These are phyloP conservation scores for Ormia ochracea DNA, from an alignment of 2,888 invertebrate species.

Conservation along the genomic window DNA sequence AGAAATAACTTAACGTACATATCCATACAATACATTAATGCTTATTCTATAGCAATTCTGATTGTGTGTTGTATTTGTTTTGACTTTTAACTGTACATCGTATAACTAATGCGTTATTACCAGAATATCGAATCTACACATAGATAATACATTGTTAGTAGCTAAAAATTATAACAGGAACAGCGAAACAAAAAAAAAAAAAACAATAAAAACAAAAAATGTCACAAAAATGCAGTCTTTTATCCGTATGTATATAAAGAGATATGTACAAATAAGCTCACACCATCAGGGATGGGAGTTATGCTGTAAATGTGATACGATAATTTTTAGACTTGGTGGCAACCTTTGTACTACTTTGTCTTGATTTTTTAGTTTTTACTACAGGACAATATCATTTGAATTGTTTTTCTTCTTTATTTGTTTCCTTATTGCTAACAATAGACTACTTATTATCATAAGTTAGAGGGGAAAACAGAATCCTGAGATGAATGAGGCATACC, in stretches of 20 bases:
- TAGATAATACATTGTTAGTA: slow-evolving; percentile 35
- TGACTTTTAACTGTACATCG: slow-evolving; percentile 32
- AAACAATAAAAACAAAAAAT: slow-evolving; percentile 17
- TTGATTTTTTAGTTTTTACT: no score
- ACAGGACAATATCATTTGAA: no score
- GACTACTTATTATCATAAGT: no score
- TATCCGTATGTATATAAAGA: slow-evolving; percentile 12
- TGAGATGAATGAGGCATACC: no score
- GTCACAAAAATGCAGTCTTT: slow-evolving; percentile 31
- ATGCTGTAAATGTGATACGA: no score
- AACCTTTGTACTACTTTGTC: no score
- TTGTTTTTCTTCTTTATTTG: no score
- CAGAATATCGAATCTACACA: slow-evolving; percentile 15
- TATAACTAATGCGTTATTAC: slow-evolving; percentile 53
- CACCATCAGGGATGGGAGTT: no score
- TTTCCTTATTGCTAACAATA: no score
- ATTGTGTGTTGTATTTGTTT: not conserved
- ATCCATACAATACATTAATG: slow-evolving; percentile 36
- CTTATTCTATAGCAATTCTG: slow-evolving; percentile 23
- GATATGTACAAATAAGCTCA: not conserved
- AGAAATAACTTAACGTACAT: slow-evolving; percentile 14
- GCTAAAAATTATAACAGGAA: slow-evolving; percentile 42
- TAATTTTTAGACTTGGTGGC: no score
- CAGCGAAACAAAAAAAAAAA: slow-evolving; percentile 22
- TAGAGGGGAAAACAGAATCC: no score